A percentile compares a stretch with the other conserved stretches of the same genome.
phyloP scores from a whole-genome alignment of 1,140 invertebrate species.

The Drosophila jambulina region DNA sequence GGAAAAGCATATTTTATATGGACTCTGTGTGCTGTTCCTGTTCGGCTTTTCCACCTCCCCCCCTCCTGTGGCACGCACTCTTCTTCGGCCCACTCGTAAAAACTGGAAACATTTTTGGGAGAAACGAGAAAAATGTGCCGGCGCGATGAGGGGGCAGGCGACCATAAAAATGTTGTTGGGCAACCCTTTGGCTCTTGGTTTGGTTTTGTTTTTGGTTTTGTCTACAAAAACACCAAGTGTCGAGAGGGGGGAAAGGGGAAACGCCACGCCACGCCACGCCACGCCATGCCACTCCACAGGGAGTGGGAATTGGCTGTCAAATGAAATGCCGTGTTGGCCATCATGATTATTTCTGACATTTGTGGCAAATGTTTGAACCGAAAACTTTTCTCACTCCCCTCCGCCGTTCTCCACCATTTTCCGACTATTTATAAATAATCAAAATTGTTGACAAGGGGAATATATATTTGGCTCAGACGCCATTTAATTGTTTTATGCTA shows the following conservation, averaged over 20 bases:
- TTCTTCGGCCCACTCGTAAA: slow-evolving; percentile 73
- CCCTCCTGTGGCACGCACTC: slow-evolving; percentile 60
- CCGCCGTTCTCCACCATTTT: neutral
- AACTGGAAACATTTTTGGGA: slow-evolving; percentile 73
- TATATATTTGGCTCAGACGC: slow-evolving; percentile 32
- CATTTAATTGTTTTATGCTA: slow-evolving; percentile 77
- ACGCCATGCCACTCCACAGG: slow-evolving; percentile 4
- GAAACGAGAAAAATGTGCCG: slow-evolving; percentile 45
- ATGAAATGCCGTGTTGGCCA: slow-evolving; percentile 77
- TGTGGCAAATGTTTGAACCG: slow-evolving; percentile 73
- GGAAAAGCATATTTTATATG: slow-evolving; percentile 83
- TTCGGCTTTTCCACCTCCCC: slow-evolving; percentile 8
- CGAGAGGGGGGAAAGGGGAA: too few relatives aligned
- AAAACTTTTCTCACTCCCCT: slow-evolving; percentile 1
- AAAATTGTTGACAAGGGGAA: slow-evolving; percentile 37
- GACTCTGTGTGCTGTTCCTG: slow-evolving; percentile 31
- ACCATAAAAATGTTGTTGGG: slow-evolving; percentile 74
- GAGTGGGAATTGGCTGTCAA: slow-evolving; percentile 53
- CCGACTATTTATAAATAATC: slow-evolving; percentile 75
- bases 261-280: neutral
- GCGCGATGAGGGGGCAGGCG: neutral
- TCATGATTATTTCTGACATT: slow-evolving; percentile 83
- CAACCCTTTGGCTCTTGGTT: slow-evolving; percentile 58
- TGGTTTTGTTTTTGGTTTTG: slow-evolving; percentile 34
- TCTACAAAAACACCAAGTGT: slow-evolving; percentile 23